Conservation (phyloP, 2,888 invertebrate species). For the Cryptus viduatorius region DNA sequence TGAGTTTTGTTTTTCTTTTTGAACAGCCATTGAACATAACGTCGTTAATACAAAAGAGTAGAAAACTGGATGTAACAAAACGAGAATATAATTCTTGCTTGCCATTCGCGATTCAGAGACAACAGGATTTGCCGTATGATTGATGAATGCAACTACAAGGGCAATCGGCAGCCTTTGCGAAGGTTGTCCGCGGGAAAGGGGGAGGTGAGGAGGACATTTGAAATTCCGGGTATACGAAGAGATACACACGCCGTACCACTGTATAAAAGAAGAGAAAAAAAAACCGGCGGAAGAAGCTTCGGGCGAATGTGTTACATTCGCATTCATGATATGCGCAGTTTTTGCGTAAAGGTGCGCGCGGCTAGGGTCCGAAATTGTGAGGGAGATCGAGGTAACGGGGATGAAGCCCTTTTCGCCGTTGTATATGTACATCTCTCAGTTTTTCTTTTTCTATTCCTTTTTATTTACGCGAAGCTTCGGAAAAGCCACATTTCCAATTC, state of each 20-base stretch:
- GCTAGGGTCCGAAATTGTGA: conserved; percentile 62
- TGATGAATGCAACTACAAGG: conserved; percentile 52
- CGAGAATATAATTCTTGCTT: conserved; percentile 25
- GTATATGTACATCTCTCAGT: conserved; percentile 5
- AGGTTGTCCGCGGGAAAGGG: not conserved
- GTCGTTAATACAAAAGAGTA: not conserved
- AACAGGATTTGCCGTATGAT: conserved; percentile 65
- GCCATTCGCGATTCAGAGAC: conserved; percentile 48
- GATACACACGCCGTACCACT: conserved; percentile 11
- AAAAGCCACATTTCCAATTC: conserved; percentile 72
- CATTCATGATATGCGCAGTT: conserved; percentile 71
- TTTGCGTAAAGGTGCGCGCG: conserved; percentile 48
- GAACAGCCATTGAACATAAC: not conserved
- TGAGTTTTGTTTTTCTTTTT: not conserved
- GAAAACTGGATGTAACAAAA: conserved; percentile 5
- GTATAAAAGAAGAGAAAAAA: conserved; percentile 55
- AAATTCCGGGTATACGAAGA: conserved; percentile 20
- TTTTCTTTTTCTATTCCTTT: not conserved
- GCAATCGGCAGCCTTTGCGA: not conserved
- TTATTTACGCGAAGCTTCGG: conserved; percentile 25
- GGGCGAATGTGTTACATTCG: conserved; percentile 60
- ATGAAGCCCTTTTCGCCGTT: conserved; percentile 7
- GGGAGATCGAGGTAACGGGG: conserved; percentile 48
- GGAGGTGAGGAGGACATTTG: not conserved
- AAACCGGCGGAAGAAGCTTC: conserved; percentile 36